A percentile compares a stretch with the other conserved stretches of the same genome.
These are phyloP conservation scores for Anseranas semipalmata DNA, from an alignment of 2,113 vertebrate species.

Conservation along the genomic window DNA sequence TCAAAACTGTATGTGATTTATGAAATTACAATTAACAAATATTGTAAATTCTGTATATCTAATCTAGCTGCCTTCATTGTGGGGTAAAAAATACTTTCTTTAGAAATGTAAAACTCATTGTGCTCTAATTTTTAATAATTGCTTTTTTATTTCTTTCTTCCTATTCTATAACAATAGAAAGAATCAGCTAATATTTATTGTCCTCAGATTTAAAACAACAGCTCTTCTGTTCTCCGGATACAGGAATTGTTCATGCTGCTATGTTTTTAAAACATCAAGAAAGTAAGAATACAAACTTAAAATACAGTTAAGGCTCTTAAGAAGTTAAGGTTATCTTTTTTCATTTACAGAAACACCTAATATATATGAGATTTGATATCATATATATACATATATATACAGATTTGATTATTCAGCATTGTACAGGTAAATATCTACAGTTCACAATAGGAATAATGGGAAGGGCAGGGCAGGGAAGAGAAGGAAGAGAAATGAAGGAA, in stretches of 20 bases:
- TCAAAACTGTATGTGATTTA: background rate
- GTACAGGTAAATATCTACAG: background rate
- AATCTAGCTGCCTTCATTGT: background rate
- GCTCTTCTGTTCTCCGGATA: background rate
- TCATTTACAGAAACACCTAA: background rate
- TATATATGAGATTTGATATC: background rate
- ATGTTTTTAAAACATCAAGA: background rate
- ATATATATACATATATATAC: background rate
- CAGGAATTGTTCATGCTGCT: background rate
- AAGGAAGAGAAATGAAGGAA: background rate
- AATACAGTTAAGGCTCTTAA: background rate
- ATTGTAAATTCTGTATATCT: background rate
- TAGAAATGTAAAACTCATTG: background rate
- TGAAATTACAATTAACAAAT: background rate
- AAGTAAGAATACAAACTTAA: background rate
- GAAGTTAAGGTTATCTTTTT: background rate
- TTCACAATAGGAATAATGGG: background rate
- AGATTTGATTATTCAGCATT: background rate
- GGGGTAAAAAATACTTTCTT: background rate
- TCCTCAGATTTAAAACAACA: background rate
- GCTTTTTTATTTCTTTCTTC: background rate
- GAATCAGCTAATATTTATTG: background rate
- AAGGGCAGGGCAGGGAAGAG: background rate
- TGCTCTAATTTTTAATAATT: background rate
- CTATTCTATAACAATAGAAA: background rate